Base-by-base conservation (phyloP, 2,113 vertebrate genomes). In the Corvus moneduloides region DNA sequence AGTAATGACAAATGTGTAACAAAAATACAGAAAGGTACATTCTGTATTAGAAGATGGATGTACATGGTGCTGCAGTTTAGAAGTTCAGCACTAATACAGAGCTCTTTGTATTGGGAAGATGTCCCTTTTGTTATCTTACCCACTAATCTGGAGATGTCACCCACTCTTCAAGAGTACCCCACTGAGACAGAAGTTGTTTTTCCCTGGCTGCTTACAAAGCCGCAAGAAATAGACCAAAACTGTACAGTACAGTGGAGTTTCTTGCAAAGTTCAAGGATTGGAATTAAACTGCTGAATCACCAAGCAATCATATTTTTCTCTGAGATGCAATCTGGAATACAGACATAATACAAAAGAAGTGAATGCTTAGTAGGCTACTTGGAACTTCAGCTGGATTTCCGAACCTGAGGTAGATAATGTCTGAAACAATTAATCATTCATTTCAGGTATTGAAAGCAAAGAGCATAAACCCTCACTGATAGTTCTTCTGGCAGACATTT, bases 271-370 rank as follows among this genome's bases (percentile, higher is more conserved):
- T 69, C n/a, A 89, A 55, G 63, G 19, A 24, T 51, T 51, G 58
- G 32, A 87, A 66, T 55, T 63, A 77, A 94, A 69, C 8, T 90
- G 91, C 89, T 96, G 91, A 93, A 69, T 94, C 81, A 87, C 58
- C 37, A 63, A 74, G 58, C 41, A 26, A 6, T 56, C 41, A 7
- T 32, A 56, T 71, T 86, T 94, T 66, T 90, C 82, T 90, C 71
- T 66, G 55, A 88, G 58, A 43, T 30, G 21, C 59, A 80, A 44
- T 62, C 39, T 74, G 63, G 46, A 88, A 19, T 37, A 68, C 33
- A 59, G 73, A 72, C 17, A 17, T 67, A 61, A 46, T 27, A 39
- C 22, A 67, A 80, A 84, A 78, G 39, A 77, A 86, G 24, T 23
- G 59, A 95, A 51, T 66, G 71, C 66, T 96, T 85, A 74, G 67